phyloP scores from a whole-genome alignment of 2,113 vertebrate genomes.

The Oncorhynchus mykiss region DNA sequence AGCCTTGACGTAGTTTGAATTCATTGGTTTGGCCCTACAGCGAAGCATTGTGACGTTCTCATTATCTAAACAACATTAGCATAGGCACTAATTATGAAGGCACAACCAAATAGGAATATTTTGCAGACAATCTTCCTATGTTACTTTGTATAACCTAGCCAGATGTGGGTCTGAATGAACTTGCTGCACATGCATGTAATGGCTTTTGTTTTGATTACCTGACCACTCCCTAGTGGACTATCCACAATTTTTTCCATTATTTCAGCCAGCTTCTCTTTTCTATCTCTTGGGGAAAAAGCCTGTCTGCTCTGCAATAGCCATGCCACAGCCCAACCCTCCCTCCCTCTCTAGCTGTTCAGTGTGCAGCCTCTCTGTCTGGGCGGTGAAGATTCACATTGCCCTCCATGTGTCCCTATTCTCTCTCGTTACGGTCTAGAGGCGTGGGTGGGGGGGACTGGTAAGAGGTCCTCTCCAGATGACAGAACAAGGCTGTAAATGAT shows the following conservation, averaged over 20 bases:
- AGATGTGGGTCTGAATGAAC: not conserved
- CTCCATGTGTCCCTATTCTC: constrained; percentile 32
- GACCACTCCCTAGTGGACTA: not conserved
- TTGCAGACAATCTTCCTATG: not conserved
- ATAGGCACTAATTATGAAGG: not conserved
- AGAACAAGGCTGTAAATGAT: constrained; percentile 28
- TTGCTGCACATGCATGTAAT: not conserved
- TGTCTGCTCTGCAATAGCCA: constrained; percentile 20
- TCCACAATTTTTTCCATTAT: not conserved
- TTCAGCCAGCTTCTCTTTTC: constrained; percentile 8
- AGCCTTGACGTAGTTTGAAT: not conserved
- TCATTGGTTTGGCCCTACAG: not conserved
- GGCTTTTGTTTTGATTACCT: not conserved
- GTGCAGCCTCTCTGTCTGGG: constrained; percentile 29
- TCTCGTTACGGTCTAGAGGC: constrained; percentile 11
- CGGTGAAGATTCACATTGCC: constrained; percentile 42
- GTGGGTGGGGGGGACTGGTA: constrained; percentile 20
- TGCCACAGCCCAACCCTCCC: constrained; percentile 12
- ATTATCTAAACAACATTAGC: constrained; percentile 23
- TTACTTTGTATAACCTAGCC: not conserved
- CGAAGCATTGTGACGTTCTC: constrained; percentile 20
- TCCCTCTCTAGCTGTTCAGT: constrained; percentile 11
- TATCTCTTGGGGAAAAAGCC: constrained; percentile 18
- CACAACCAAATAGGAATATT: not conserved
- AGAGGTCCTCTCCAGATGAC: constrained; percentile 1